Evolutionary conservation across 2,113 vertebrate genomes (phyloP).

Genomic region (Epinephelus cyanopodus): DNA sequence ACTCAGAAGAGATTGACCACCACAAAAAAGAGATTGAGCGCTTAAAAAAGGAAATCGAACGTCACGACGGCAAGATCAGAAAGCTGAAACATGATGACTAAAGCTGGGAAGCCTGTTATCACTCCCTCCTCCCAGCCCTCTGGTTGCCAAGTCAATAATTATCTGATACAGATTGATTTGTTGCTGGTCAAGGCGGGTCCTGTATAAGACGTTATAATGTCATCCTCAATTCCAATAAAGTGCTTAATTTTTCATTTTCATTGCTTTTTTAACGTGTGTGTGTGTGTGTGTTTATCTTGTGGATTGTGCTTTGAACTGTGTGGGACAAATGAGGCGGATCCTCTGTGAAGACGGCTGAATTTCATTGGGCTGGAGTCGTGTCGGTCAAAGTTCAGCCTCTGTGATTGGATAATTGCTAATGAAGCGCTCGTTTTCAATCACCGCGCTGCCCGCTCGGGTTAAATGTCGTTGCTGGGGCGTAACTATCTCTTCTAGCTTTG

Average conservation of each 20-base stretch:
- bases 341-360: not conserved
- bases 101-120: slow-evolving; percentile 28
- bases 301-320: not conserved
- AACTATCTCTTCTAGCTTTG: not conserved
- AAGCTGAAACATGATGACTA: slow-evolving; percentile 86
- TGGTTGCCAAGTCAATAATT: slow-evolving; percentile 16
- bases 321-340: not conserved
- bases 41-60: slow-evolving; percentile 92
- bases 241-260: slow-evolving; percentile 12
- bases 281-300: not conserved
- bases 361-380: not conserved
- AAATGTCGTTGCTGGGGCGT: not conserved
- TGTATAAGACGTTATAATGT: slow-evolving; percentile 17
- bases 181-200: slow-evolving; percentile 29
- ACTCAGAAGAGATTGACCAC: slow-evolving; percentile 91
- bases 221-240: slow-evolving; percentile 58
- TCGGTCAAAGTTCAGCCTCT: not conserved
- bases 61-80: slow-evolving; percentile 91
- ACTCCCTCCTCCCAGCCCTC: not conserved
- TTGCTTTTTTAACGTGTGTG: slow-evolving; percentile 13
- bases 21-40: slow-evolving; percentile 93
- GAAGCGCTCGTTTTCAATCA: not conserved
- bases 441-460: not conserved
- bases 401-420: not conserved
- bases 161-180: slow-evolving; percentile 18